These are phyloP conservation scores for Thripadectes ignobilis DNA, from an alignment of 2,797 vertebrate genomes.

Conservation along the genomic window DNA sequence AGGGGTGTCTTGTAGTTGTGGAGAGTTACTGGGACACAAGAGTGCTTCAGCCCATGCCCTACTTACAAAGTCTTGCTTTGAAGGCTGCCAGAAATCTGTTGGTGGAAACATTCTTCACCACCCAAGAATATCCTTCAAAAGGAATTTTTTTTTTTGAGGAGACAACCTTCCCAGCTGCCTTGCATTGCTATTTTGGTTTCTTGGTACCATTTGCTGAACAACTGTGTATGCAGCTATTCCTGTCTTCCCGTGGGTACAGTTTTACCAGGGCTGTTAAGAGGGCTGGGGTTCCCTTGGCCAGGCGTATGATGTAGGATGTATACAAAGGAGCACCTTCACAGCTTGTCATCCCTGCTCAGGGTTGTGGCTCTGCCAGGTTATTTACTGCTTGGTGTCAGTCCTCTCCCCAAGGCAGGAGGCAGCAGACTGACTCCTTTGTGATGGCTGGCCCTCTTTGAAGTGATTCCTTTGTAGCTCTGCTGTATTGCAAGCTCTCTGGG, in stretches of 20 bases:
- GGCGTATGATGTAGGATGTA: neutral
- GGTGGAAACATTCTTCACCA: neutral
- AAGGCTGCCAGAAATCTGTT: neutral
- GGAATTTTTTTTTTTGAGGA: neutral
- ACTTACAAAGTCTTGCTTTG: neutral
- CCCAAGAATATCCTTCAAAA: slow-evolving; percentile 9
- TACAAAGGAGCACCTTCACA: neutral
- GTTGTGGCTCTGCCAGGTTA: neutral
- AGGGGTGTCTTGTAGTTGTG: neutral
- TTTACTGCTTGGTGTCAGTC: neutral
- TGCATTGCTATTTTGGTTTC: neutral
- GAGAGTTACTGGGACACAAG: neutral
- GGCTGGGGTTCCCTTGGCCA: neutral
- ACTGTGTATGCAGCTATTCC: neutral
- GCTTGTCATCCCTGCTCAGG: neutral
- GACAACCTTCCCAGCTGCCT: neutral
- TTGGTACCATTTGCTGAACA: slow-evolving; percentile 5
- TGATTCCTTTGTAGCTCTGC: neutral
- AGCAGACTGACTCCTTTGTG: neutral
- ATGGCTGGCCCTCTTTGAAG: neutral
- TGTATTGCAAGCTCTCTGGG: neutral
- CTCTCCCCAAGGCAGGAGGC: neutral
- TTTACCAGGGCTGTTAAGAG: neutral
- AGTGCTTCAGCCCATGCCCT: neutral
- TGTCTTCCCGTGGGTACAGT: neutral